Conservation (phyloP, 2,888 invertebrate genomes). For the Tethea ocularis region DNA sequence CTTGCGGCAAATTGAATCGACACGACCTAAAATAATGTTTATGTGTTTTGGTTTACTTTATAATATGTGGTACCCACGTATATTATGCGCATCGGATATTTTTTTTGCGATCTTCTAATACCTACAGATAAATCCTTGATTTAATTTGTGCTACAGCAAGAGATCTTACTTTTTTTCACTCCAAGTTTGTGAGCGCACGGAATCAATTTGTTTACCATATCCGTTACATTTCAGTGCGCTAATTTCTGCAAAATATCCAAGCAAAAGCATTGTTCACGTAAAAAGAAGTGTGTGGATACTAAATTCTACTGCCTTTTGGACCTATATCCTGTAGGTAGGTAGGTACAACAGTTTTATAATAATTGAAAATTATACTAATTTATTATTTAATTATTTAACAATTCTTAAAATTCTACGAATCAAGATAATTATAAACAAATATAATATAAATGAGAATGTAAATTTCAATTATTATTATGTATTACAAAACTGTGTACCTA, state of each 20-base stretch:
- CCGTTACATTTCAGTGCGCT: conserved; percentile 5
- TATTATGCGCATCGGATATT: neutral
- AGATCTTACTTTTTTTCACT: too few relatives aligned
- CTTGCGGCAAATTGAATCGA: neutral
- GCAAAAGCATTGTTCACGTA: conserved; percentile 4
- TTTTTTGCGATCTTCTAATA: neutral
- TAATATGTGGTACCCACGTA: neutral
- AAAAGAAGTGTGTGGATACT: conserved; percentile 2
- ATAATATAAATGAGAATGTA: too few relatives aligned
- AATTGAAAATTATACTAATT: too few relatives aligned
- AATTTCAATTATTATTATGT: too few relatives aligned
- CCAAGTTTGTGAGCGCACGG: neutral
- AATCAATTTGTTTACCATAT: conserved; percentile 3
- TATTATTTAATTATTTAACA: too few relatives aligned
- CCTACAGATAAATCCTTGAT: neutral
- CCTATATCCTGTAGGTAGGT: too few relatives aligned
- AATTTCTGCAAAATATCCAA: conserved; percentile 8
- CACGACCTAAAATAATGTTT: neutral
- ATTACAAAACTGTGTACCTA: too few relatives aligned
- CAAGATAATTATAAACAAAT: too few relatives aligned
- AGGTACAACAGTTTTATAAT: too few relatives aligned
- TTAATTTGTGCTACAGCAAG: too few relatives aligned
- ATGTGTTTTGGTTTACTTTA: neutral
- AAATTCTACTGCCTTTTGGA: neutral
- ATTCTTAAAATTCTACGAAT: too few relatives aligned